Evolutionary conservation across 2,888 invertebrate genomes (phyloP), one percentile per base, ranked within the genome.

Genomic region (Hypercompe scribonia): DNA sequence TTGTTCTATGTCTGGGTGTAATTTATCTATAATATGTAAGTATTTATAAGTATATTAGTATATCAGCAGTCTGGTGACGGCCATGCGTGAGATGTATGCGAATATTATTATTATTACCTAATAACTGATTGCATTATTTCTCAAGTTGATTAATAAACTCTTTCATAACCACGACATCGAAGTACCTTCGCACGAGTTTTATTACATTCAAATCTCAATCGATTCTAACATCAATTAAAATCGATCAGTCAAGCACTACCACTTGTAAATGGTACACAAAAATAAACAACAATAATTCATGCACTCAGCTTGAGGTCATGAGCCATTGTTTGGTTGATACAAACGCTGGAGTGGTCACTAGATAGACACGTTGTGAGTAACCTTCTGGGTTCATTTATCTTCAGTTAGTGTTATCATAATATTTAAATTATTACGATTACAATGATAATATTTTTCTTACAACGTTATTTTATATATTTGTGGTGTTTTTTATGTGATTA

Each of bases 241-340:
- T n/a, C 58, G 65, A 46, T 68, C 70, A 58, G 67, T 73, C 65
- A 65, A 77, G 21, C 79, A 80, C 84, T 84, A 81, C 68, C 72
- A 74, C 73, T 73, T 78, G 65, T 66, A 79, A 69, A 69, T 72
- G 78, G 65, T 66, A 72, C 69, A 81, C 71, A 79, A 79, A 91
- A 91, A 90, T 90, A 91, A 93, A 91, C 89, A 92, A 90, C 85
- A 90, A 90, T 89, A 87, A 90, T 85, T 89, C 87, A 89, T 86
- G 87, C 90, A 90, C 91, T 92, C 90, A 89, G 86, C 88, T 86
- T 85, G 87, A 90, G 93, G 92, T 93, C 93, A 92, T 85, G 82
- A 88, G 84, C 86, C 87, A 92, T 93, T 92, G 93, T 93, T 86
- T 88, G 88, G 50, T 78, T 80, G 71, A 77, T 80, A 84, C 85